Base-by-base conservation (phyloP, 2,797 vertebrate species). In the Sparus aurata region DNA sequence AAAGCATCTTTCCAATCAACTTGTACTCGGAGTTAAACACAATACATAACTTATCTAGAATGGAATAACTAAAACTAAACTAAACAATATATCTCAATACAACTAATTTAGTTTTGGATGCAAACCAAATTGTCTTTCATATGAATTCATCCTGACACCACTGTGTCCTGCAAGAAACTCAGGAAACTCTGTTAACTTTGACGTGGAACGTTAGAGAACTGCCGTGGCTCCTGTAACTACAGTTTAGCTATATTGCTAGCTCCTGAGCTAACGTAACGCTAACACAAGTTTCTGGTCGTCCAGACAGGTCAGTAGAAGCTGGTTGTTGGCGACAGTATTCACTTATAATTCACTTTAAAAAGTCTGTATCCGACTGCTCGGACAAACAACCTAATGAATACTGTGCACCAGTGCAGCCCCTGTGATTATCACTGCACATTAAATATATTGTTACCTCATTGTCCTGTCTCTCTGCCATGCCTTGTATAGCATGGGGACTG, bases 391-490 rank as follows among this genome's bases (percentile, higher is more conserved):
- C 2, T 8, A 23, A 54, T 11, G n/a, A 1, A 53, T 62, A 38
- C 43, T 34, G 50, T 69, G 50, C 0, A 18, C n/a, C 23, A 12
- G 2, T 4, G 5, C 49, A 73, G 1, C 27, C 17, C 2, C 22
- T 34, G 41, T 3, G 38, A 17, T 18, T 38, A 0, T 60, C 13
- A 1, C 0, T 12, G 12, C 15, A 15, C 8, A 30, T 7, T 22
- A 38, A 54, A 64, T 46, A 47, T 25, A 1, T 2, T 3, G 4
- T 89, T 85, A 96, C 95, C 94, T 96, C 95, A 85, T 84, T 90
- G 82, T 96, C 94, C 87, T 90, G 92, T 93, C 92, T 94, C 84
- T 96, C 95, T 83, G 94, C 92, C 95, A 96, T 96, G 79, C 91
- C 92, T 66, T 52, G 80, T 69, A 11, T 54, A 58, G 71, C 94